Base-by-base conservation (phyloP, 2,797 vertebrate genomes). In the Sebastolobus altivelis region DNA sequence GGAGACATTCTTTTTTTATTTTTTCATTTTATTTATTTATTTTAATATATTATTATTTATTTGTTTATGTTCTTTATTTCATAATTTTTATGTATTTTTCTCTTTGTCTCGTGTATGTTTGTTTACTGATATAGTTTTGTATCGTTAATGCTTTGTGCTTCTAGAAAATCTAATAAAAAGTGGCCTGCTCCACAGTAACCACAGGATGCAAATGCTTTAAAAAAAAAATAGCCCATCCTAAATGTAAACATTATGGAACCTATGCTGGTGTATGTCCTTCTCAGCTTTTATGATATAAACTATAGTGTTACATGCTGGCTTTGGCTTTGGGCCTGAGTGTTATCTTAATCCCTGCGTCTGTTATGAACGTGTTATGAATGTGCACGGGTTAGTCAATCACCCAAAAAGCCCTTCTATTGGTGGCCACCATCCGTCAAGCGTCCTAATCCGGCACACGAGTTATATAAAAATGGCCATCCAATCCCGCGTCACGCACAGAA, bases 391-490 rank as follows among this genome's bases (percentile, higher is more conserved):
- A 60, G 65, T 75, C 76, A 52, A 22, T 63, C 81, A 87, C 74
- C 84, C 87, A 84, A 75, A 88, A 71, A 78, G 86, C 80, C 40
- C 49, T 66, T 88, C 79, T 74, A 88, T 82, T 91, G 82, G 86
- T 70, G 81, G 87, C 62, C 79, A 63, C 77, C 78, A 65, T 80
- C 83, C 72, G 29, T 72, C 79, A 25, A 4, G 66, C 13, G 63
- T 71, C 77, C 73, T 94, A 93, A 95, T 94, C 93, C 88, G n/a
- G 5, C 40, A 59, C 81, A 71, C 80, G n/a, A 68, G 77, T 94
- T 94, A 93, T 75, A 92, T 94, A 94, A 94, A 93, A 93, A 89
- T 70, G 61, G 3, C 18, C 70, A 71, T 85, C 78, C 86, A 75
- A 69, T 65, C 72, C 71, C 46, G 27, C 63, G 56, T 67, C 89